Conservation (phyloP, 2,113 vertebrate species). For the Noturus placidus region DNA sequence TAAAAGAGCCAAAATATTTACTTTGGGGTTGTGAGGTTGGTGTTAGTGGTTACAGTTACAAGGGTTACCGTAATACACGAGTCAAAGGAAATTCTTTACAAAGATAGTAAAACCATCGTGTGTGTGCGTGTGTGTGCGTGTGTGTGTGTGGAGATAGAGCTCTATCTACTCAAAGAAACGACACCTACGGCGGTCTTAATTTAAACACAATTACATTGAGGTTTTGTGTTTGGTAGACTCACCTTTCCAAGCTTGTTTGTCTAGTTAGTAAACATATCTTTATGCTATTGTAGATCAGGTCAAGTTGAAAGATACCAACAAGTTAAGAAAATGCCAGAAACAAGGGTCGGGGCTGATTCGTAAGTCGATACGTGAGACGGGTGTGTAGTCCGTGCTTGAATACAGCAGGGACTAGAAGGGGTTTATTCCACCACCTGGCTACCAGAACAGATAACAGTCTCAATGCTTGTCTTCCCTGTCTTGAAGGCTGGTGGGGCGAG, state of each 20-base stretch:
- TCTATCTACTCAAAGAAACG: not conserved
- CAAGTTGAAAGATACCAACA: not conserved
- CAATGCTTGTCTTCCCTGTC: not conserved
- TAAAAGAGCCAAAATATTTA: slow-evolving; percentile 24
- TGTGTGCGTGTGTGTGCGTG: not conserved
- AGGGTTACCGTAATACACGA: slow-evolving; percentile 11
- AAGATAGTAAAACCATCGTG: slow-evolving; percentile 13
- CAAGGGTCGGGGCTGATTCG: not conserved
- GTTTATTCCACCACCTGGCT: not conserved
- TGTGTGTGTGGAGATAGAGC: not conserved
- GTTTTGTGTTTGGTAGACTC: not conserved
- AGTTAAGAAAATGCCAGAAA: not conserved
- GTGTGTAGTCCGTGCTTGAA: not conserved
- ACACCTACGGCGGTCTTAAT: not conserved
- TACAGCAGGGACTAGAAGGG: not conserved
- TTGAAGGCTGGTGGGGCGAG: not conserved
- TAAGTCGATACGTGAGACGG: not conserved
- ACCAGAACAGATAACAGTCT: too few species aligned
- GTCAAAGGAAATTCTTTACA: slow-evolving; percentile 14
- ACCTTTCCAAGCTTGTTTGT: not conserved
- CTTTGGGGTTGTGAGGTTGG: slow-evolving; percentile 7
- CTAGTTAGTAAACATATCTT: not conserved
- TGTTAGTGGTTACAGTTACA: slow-evolving; percentile 16
- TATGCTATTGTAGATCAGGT: not conserved
- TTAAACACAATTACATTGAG: not conserved